These are phyloP conservation scores for Irena cyanogastra DNA, from an alignment of 2,113 vertebrate genomes.

Conservation along the genomic window DNA sequence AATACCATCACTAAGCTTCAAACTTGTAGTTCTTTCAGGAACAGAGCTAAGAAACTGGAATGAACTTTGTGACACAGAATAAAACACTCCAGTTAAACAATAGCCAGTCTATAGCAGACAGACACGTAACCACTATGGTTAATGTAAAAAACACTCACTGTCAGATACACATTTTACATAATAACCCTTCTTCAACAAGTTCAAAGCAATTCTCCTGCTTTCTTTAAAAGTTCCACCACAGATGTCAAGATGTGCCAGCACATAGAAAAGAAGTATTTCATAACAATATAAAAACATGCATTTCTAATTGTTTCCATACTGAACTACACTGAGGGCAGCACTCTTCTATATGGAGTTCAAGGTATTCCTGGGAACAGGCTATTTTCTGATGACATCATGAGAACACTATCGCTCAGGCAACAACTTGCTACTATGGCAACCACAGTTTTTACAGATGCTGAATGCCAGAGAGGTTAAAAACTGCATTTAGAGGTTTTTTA, in stretches of 20 bases:
- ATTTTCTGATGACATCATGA: constrained; percentile 59
- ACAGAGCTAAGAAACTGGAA: neutral
- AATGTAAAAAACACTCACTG: neutral
- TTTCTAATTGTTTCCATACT: constrained; percentile 37
- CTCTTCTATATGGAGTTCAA: constrained; percentile 52
- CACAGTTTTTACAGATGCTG: constrained; percentile 36
- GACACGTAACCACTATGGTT: neutral
- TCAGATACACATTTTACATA: constrained; percentile 34
- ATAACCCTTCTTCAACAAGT: constrained; percentile 28
- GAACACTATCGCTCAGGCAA: constrained; percentile 51
- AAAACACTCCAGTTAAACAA: neutral
- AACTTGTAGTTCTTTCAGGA: neutral
- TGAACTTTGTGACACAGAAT: neutral
- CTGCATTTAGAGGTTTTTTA: constrained; percentile 32
- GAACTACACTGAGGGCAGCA: constrained; percentile 11
- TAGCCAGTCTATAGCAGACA: neutral
- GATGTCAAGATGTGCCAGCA: constrained; percentile 39
- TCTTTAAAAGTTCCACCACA: neutral
- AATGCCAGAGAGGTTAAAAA: constrained; percentile 25
- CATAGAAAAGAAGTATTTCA: constrained; percentile 8
- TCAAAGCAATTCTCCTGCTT: constrained; percentile 43
- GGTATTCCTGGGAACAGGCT: constrained; percentile 49
- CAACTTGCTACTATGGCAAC: constrained; percentile 64
- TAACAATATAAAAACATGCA: neutral
- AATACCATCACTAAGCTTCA: neutral